Base-by-base conservation (phyloP, 2,113 vertebrate genomes). In the Cinclus mexicanus region DNA sequence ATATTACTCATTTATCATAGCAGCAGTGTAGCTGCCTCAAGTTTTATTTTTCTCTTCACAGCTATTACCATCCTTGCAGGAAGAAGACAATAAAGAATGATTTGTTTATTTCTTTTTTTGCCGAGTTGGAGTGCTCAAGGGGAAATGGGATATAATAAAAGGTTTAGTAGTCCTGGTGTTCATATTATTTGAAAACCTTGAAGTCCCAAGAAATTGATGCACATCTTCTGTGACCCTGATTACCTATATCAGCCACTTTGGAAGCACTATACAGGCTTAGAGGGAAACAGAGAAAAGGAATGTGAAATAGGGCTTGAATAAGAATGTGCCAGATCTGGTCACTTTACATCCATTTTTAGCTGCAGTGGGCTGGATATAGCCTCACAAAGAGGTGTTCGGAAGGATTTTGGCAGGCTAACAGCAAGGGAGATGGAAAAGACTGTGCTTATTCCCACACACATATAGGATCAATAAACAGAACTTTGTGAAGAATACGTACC, bases 21-120 rank as follows among this genome's bases (percentile, higher is more conserved):
- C 78, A 96, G 76, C 76, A 97, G 69, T 60, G 81, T 69, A 83
- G 71, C 61, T 47, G 52, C 59, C 75, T 96, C 84, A 80, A 96
- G 76, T 69, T 94, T 74, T 94, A 69, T 96, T 97, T 97, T 92
- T 83, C 72, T 90, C 55, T 92, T 94, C 20, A 7, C 55, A 95
- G 83, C 82, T 94, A 83, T 95, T 93, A 92, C 26, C 56, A 56
- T 84, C 67, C 67, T 95, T 82, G 69, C 89, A 96, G 94, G 94
- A 97, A 97, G 95, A 96, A 97, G 80, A 75, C 44, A 94, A 86
- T 96, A 95, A 97, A 92, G 82, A 93, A 94, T 89, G 60, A 96
- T 83, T 96, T 94, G 55, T 96, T 97, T 95, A 83, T 63, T 96
- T 96, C 44, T 95, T 95, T 95, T 94, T 94, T 67, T 95, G 42